Evolutionary conservation across 2,113 vertebrate genomes (phyloP).

Genomic region (Mustela nigripes): DNA sequence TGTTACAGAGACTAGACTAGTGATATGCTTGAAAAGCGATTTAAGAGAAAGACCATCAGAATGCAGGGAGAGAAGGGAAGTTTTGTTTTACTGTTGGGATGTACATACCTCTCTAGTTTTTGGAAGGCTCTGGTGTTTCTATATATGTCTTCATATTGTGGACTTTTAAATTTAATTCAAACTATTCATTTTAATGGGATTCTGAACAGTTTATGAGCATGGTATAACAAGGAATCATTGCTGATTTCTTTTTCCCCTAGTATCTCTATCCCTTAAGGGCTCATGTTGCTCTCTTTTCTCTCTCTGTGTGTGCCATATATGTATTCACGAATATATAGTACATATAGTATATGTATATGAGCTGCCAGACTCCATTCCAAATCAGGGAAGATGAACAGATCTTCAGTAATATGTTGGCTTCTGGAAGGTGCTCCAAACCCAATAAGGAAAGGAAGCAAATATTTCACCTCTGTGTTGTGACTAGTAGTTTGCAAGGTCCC

Average conservation of each 20-base stretch:
- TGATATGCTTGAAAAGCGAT: neutral
- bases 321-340: neutral
- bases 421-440: neutral
- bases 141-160: neutral
- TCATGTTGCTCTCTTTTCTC: neutral
- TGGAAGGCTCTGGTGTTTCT: neutral
- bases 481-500: neutral
- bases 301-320: neutral
- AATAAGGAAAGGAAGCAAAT: neutral
- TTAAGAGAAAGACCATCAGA: neutral
- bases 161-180: slow-evolving; percentile 12
- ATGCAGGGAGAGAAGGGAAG: neutral
- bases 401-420: neutral
- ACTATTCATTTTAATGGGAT: neutral
- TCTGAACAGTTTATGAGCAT: slow-evolving; percentile 31
- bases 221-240: neutral
- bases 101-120: neutral
- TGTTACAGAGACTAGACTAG: neutral
- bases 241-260: neutral
- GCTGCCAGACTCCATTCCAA: neutral
- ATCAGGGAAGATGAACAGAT: neutral
- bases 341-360: neutral
- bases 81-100: neutral
- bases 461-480: neutral
- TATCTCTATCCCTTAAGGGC: neutral